A percentile compares a stretch with the other conserved stretches of the same genome.
phyloP scores from a whole-genome alignment of 2,888 invertebrate species.

The Rhagophthalmus giganteus region DNA sequence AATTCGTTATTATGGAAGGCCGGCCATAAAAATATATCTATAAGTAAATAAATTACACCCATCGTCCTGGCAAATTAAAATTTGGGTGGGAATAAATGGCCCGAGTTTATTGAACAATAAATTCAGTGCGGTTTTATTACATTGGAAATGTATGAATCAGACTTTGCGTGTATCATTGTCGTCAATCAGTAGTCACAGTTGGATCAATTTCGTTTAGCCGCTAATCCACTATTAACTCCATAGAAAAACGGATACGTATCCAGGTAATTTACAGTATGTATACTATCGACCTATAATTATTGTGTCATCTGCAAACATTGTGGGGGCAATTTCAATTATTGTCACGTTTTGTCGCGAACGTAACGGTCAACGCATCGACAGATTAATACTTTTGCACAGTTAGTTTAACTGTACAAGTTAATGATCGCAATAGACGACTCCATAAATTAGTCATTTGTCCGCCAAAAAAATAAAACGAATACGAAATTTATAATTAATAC shows the following conservation, averaged over 20 bases:
- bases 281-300: neutral
- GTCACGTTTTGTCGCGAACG: no score
- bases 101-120: slow-evolving; percentile 35
- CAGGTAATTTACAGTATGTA: slow-evolving; percentile 7
- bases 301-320: no score
- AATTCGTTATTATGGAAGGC: slow-evolving; percentile 7
- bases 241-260: slow-evolving; percentile 44
- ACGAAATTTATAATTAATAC: no score
- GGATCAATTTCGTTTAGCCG: slow-evolving; percentile 42
- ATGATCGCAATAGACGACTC: no score
- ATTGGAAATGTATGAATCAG: slow-evolving; percentile 42
- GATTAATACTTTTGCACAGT: no score
- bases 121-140: slow-evolving; percentile 36
- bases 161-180: slow-evolving; percentile 50
- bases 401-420: no score
- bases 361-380: no score
- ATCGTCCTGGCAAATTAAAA: slow-evolving; percentile 31
- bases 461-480: no score
- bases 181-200: slow-evolving; percentile 52
- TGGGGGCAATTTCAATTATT: no score
- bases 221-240: slow-evolving; percentile 42
- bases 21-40: slow-evolving; percentile 30
- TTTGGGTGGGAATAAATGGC: slow-evolving; percentile 32
- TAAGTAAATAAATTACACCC: slow-evolving; percentile 32
- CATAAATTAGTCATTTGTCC: no score